Evolutionary conservation across 1,140 invertebrate species (phyloP).

Genomic region (Tribolium madens): DNA sequence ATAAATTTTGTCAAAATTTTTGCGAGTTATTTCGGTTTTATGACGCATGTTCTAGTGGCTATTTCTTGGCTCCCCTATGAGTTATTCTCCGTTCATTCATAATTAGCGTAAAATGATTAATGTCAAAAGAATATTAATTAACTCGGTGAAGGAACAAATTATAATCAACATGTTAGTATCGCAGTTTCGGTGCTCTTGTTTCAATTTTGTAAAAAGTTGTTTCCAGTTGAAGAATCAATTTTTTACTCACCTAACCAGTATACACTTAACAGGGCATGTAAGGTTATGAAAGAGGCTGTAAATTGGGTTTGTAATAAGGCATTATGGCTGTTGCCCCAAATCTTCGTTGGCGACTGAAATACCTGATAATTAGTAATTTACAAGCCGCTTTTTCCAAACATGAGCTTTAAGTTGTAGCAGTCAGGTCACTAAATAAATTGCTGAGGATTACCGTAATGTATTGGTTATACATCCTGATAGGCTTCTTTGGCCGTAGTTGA

Average conservation of each 20-base stretch:
- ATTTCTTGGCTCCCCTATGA: background rate
- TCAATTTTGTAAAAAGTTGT: background rate
- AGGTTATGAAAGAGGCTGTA: background rate
- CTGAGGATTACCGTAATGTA: constrained; percentile 6
- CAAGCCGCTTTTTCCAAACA: background rate
- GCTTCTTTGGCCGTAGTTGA: constrained; percentile 4
- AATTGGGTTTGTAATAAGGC: background rate
- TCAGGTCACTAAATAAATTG: constrained; percentile 2
- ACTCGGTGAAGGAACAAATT: background rate
- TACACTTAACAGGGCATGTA: too few relatives aligned
- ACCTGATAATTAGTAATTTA: constrained; percentile 20
- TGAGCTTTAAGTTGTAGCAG: background rate
- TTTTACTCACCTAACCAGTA: background rate
- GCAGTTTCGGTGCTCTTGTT: background rate
- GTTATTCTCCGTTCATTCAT: constrained; percentile 7
- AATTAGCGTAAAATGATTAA: constrained; percentile 25
- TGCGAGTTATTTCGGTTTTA: background rate
- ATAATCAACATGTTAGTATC: background rate
- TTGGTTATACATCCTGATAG: background rate
- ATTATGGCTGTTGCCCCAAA: background rate
- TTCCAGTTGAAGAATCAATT: background rate
- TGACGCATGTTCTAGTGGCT: constrained; percentile 15
- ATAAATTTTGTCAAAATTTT: too few relatives aligned
- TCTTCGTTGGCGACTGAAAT: too few relatives aligned
- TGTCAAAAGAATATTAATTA: constrained; percentile 32